Conservation (phyloP, 2,888 invertebrate species). For the Pollenia labialis region DNA sequence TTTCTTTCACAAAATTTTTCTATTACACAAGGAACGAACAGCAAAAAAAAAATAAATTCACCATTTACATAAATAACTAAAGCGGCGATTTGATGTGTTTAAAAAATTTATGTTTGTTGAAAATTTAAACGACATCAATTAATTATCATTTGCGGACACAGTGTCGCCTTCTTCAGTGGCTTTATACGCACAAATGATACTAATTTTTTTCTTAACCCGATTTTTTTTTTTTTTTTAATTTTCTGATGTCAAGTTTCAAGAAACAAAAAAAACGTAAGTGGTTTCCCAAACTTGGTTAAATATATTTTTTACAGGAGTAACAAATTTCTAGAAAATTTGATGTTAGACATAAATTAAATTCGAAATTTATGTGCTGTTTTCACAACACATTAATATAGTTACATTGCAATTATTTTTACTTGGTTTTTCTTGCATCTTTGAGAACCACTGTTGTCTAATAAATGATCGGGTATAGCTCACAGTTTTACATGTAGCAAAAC, state of each 20-base stretch:
- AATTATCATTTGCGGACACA: constrained; percentile 72
- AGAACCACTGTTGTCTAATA: constrained; percentile 52
- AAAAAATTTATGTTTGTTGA: constrained; percentile 71
- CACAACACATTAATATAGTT: not conserved
- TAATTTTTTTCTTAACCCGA: constrained; percentile 49
- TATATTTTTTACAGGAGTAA: not conserved
- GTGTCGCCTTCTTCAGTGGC: constrained; percentile 73
- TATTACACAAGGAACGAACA: constrained; percentile 35
- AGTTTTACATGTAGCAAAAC: not conserved
- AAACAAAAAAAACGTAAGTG: constrained; percentile 2
- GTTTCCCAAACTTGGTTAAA: constrained; percentile 50
- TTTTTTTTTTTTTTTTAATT: not conserved
- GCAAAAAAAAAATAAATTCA: constrained; percentile 1
- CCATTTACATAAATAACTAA: constrained; percentile 62
- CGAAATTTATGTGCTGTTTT: not conserved
- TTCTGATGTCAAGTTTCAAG: constrained; percentile 32
- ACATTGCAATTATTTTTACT: not conserved
- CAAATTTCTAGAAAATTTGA: constrained; percentile 35
- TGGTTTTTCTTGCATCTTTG: constrained; percentile 26
- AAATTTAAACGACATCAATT: constrained; percentile 73
- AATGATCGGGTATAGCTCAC: constrained; percentile 20
- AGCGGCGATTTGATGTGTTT: constrained; percentile 71
- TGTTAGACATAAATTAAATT: constrained; percentile 32
- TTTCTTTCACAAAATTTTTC: constrained; percentile 22
- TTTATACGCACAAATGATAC: constrained; percentile 66